Percentiles rank a stretch among this genome's conserved stretches.
Evolutionary conservation across 2,888 invertebrate species (phyloP).

Genomic region (Bimastos eiseni): DNA sequence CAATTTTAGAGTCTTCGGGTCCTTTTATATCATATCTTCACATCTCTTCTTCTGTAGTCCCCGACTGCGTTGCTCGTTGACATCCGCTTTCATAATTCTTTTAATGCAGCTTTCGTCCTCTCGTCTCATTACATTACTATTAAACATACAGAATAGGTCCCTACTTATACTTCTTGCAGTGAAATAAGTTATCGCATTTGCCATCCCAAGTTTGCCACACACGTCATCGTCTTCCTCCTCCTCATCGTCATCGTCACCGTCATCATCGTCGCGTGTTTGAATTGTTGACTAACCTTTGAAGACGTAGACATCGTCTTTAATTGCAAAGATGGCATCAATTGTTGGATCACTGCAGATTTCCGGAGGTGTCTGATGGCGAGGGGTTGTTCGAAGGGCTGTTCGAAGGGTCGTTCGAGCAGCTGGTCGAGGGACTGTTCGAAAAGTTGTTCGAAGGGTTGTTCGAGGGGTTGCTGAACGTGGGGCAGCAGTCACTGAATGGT

Average conservation of each 20-base stretch:
- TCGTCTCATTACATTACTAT: too few relatives aligned
- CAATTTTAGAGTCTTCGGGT: too few relatives aligned
- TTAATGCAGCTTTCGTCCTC: too few relatives aligned
- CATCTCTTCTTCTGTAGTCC: too few relatives aligned
- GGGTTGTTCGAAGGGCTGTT: not conserved
- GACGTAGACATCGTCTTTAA: not conserved
- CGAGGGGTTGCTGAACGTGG: too few relatives aligned
- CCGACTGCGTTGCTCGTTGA: too few relatives aligned
- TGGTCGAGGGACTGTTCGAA: not conserved
- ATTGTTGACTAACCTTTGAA: slow-evolving; percentile 23
- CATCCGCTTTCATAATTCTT: too few relatives aligned
- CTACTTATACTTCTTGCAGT: too few relatives aligned
- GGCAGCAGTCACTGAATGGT: not conserved
- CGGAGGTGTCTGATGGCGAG: not conserved
- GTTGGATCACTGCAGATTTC: not conserved
- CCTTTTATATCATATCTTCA: too few relatives aligned
- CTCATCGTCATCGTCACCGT: not conserved
- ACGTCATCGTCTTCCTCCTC: not conserved
- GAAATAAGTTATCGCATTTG: too few relatives aligned
- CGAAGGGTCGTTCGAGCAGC: not conserved
- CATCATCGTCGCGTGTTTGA: not conserved
- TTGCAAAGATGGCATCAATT: slow-evolving; percentile 14
- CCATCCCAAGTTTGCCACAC: not conserved
- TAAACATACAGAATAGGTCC: too few relatives aligned
- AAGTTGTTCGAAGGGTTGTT: too few relatives aligned